Conservation (phyloP, 2,888 invertebrate genomes). For the Orthosia gracilis region DNA sequence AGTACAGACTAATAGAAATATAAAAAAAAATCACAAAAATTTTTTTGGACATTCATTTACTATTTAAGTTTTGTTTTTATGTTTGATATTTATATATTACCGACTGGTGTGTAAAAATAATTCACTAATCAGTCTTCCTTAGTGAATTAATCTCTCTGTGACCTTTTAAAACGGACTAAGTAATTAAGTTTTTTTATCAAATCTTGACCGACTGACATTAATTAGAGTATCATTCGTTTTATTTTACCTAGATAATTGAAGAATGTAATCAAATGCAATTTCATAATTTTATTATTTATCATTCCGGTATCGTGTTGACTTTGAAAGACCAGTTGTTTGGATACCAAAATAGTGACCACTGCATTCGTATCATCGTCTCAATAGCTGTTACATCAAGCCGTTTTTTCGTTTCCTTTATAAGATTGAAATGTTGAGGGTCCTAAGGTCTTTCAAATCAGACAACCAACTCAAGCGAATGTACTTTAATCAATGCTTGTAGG, state of each 20-base stretch:
- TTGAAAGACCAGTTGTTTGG: slow-evolving; percentile 25
- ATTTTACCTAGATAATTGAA: neutral
- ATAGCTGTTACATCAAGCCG: neutral
- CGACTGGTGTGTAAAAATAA: neutral
- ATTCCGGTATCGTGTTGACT: slow-evolving; percentile 27
- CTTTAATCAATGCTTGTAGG: too few relatives aligned
- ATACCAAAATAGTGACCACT: neutral
- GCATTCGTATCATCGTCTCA: neutral
- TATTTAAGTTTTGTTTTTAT: too few relatives aligned
- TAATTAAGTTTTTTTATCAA: slow-evolving; percentile 24
- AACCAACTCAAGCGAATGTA: too few relatives aligned
- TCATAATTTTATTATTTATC: neutral
- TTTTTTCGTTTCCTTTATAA: neutral
- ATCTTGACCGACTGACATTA: neutral
- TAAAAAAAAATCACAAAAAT: too few relatives aligned
- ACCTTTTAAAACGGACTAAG: slow-evolving; percentile 13
- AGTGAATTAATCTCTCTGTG: neutral
- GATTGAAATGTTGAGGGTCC: too few relatives aligned
- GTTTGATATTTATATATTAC: too few relatives aligned
- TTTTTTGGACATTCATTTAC: too few relatives aligned
- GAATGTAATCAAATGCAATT: slow-evolving; percentile 9
- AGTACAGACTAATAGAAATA: too few relatives aligned
- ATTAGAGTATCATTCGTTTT: neutral
- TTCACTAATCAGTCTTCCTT: neutral
- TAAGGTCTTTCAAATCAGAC: too few relatives aligned